phyloP scores from a whole-genome alignment of 2,113 vertebrate genomes.

The Neoarius graeffei region DNA sequence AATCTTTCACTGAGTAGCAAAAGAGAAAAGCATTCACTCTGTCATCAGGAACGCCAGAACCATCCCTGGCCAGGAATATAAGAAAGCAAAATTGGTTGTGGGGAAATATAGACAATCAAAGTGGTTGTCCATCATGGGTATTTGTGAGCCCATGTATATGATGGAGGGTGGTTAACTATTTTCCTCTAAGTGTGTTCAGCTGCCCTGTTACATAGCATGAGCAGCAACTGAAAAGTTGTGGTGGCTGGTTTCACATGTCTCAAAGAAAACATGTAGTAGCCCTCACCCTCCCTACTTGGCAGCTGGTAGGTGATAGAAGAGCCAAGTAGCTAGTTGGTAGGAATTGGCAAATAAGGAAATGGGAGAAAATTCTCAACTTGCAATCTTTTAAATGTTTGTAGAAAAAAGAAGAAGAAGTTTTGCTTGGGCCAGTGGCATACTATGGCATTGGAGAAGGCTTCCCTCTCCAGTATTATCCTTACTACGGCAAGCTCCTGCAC shows the following conservation, averaged over 20 bases:
- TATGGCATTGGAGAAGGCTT: conserved; percentile 83
- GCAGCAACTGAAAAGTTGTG: not conserved
- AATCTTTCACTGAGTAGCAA: not conserved
- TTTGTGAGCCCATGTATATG: not conserved
- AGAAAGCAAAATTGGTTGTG: not conserved
- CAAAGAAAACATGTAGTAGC: not conserved
- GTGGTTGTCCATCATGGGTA: not conserved
- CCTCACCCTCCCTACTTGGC: not conserved
- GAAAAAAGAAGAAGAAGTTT: conserved; percentile 84
- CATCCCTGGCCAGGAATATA: not conserved
- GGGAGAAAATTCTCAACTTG: not conserved
- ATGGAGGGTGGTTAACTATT: not conserved
- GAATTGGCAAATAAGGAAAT: not conserved
- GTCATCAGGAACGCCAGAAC: not conserved
- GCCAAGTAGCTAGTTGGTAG: not conserved
- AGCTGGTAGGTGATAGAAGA: not conserved
- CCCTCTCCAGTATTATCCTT: conserved; percentile 94
- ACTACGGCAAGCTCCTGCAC: conserved; percentile 90
- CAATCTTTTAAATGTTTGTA: conserved; percentile 54
- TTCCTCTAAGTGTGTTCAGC: not conserved
- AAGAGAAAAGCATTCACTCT: not conserved
- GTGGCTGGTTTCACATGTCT: not conserved
- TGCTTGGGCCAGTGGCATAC: conserved; percentile 81
- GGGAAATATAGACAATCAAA: not conserved
- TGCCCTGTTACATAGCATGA: not conserved